Percentiles rank a stretch among this genome's conserved stretches.
These are phyloP conservation scores for Apamea epomidion DNA, from an alignment of 2,888 invertebrate species.

Conservation along the genomic window DNA sequence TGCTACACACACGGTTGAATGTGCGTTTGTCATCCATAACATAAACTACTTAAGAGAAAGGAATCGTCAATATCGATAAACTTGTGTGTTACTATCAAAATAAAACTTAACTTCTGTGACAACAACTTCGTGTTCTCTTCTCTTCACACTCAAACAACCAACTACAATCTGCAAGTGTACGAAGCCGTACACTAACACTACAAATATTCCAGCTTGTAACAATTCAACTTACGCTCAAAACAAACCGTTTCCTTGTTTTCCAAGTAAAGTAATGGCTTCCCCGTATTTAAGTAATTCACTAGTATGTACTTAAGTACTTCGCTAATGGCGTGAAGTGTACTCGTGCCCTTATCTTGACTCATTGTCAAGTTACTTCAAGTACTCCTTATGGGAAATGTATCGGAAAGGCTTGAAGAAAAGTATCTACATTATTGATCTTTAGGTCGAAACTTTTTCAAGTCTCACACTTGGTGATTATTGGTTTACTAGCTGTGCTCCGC, in stretches of 20 bases:
- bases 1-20: too few relatives aligned
- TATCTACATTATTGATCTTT: neutral
- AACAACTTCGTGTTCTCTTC: too few relatives aligned
- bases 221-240: conserved; percentile 6
- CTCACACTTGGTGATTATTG: too few relatives aligned
- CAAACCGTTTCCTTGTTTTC: neutral
- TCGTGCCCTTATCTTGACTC: conserved; percentile 21
- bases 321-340: conserved; percentile 38
- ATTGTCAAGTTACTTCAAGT: conserved; percentile 35
- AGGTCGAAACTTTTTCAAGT: neutral
- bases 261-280: conserved; percentile 16
- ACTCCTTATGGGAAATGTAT: conserved; percentile 2
- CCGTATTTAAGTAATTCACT: conserved; percentile 26
- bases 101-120: too few relatives aligned
- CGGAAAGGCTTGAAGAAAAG: conserved; percentile 3
- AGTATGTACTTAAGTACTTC: conserved; percentile 10
- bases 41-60: too few relatives aligned
- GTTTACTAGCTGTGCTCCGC: too few relatives aligned
- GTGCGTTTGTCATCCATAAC: too few relatives aligned
- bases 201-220: neutral
- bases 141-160: too few relatives aligned
- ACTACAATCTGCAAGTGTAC: too few relatives aligned
- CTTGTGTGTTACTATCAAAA: too few relatives aligned
- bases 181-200: too few relatives aligned
- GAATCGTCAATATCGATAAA: too few relatives aligned